Evolutionary conservation across 2,888 invertebrate genomes (phyloP).

Genomic region (Fissipunctia ypsillon): DNA sequence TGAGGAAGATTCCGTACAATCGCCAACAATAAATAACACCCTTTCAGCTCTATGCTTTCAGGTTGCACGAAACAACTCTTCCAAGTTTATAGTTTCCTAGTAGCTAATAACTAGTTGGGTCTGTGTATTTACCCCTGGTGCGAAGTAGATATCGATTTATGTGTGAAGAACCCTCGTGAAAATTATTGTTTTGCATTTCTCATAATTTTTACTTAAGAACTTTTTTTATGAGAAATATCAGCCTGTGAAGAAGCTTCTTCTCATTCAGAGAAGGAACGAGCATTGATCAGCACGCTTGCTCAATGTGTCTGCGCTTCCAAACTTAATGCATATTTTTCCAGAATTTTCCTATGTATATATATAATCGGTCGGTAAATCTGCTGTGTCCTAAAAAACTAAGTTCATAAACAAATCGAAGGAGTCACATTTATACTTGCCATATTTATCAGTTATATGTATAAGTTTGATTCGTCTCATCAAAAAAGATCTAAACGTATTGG

Average conservation of each 20-base stretch:
- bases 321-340: background rate
- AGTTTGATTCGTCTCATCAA: background rate
- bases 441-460: background rate
- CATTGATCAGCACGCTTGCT: background rate
- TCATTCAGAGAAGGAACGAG: background rate
- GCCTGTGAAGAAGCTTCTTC: background rate
- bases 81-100: conserved; percentile 61
- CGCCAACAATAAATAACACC: conserved; percentile 47
- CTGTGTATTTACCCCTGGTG: conserved; percentile 25
- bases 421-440: background rate
- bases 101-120: conserved; percentile 33
- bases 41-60: conserved; percentile 31
- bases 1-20: conserved; percentile 32
- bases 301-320: background rate
- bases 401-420: background rate
- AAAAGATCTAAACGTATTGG: background rate
- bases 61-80: conserved; percentile 37
- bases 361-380: background rate
- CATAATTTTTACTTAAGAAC: background rate
- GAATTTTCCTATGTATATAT: background rate
- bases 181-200: conserved; percentile 4
- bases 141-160: conserved; percentile 33
- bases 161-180: background rate
- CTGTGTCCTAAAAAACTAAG: background rate
- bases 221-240: background rate